Evolutionary conservation across 2,888 invertebrate genomes (phyloP).

Genomic region (Nycteola revayana): DNA sequence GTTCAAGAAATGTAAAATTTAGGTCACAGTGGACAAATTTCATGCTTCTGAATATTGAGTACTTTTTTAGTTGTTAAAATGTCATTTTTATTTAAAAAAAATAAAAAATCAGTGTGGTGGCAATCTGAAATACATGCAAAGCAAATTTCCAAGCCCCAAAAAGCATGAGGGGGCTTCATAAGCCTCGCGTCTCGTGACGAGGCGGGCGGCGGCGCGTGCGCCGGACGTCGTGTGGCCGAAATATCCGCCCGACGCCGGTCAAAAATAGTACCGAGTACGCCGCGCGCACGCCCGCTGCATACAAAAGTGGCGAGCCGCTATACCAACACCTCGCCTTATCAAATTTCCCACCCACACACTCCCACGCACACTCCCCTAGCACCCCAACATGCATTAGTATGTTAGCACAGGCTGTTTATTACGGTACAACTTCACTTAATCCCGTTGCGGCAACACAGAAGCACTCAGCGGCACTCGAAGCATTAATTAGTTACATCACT

Average conservation of each 20-base stretch:
- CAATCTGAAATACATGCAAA: too few species aligned
- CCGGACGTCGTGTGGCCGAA: slow-evolving; percentile 40
- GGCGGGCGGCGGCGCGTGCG: slow-evolving; percentile 27
- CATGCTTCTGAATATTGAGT: too few species aligned
- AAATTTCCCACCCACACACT: slow-evolving; percentile 75
- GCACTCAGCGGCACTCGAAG: slow-evolving; percentile 58
- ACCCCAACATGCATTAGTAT: slow-evolving; percentile 68
- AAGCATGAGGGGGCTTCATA: slow-evolving; percentile 15
- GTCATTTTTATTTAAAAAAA: too few species aligned
- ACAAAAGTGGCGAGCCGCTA: slow-evolving; percentile 70
- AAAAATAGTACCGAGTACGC: slow-evolving; percentile 66
- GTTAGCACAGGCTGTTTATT: slow-evolving; percentile 65
- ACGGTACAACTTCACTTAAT: slow-evolving; percentile 50
- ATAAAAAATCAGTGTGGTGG: too few species aligned
- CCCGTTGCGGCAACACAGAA: slow-evolving; percentile 49
- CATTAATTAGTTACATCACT: slow-evolving; percentile 58
- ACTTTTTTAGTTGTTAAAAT: too few species aligned
- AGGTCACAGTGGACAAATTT: too few species aligned
- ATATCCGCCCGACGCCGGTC: slow-evolving; percentile 60
- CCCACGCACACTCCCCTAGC: slow-evolving; percentile 52
- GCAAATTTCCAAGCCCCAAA: slow-evolving; percentile 17
- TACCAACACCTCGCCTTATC: slow-evolving; percentile 68
- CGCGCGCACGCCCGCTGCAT: slow-evolving; percentile 59
- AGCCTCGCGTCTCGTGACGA: slow-evolving; percentile 3
- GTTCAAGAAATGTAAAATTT: too few species aligned